These are phyloP conservation scores for Myrmecophaga tridactyla DNA, from an alignment of 2,113 vertebrate genomes.

Conservation along the genomic window DNA sequence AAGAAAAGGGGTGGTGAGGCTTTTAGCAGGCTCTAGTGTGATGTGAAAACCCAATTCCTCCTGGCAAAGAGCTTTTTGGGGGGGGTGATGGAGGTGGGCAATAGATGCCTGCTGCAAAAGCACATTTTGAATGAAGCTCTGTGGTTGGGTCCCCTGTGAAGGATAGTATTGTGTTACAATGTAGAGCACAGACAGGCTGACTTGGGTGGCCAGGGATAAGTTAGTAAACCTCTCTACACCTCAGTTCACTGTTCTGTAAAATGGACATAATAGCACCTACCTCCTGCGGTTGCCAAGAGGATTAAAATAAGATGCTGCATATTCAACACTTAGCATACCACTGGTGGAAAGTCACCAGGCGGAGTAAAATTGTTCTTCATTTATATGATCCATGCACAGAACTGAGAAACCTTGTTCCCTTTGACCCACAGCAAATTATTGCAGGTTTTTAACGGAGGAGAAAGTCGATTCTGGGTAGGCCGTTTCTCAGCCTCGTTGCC, in stretches of 20 bases:
- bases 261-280: background rate
- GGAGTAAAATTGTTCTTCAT: background rate
- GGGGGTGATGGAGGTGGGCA: background rate
- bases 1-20: background rate
- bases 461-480: background rate
- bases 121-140: too few relatives aligned
- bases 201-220: background rate
- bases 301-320: background rate
- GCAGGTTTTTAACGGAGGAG: background rate
- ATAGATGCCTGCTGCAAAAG: background rate
- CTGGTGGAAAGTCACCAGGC: background rate
- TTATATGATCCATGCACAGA: conserved; percentile 16
- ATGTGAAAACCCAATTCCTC: background rate
- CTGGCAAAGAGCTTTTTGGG: background rate
- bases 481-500: background rate
- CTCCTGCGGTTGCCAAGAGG: background rate
- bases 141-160: background rate
- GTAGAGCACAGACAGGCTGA: background rate
- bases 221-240: background rate
- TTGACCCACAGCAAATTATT: background rate
- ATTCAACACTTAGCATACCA: background rate
- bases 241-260: background rate
- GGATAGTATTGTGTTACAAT: rapidly evolving
- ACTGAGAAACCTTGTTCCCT: background rate
- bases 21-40: background rate